Evolutionary conservation across 2,113 vertebrate genomes (phyloP).

Genomic region (Theropithecus gelada): DNA sequence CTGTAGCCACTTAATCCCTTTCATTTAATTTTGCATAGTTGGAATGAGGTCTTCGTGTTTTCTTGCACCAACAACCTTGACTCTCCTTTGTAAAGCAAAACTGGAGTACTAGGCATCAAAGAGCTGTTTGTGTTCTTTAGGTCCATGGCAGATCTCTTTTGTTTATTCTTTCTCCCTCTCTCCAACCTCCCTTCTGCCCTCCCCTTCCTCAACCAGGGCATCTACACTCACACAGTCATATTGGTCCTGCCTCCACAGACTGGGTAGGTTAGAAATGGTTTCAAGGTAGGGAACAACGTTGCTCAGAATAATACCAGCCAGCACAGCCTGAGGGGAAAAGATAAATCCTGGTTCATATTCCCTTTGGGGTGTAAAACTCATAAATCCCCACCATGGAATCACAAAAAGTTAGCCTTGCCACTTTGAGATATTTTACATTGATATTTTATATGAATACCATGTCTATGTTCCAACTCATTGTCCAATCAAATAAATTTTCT

Average conservation of each 20-base stretch:
- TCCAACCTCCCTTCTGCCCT: background rate
- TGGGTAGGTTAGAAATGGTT: constrained; percentile 71
- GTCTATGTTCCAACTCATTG: background rate
- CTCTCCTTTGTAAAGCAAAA: background rate
- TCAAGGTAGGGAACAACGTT: constrained; percentile 80
- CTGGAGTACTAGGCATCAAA: background rate
- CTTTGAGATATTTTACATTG: background rate
- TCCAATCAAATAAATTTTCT: background rate
- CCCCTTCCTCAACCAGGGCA: background rate
- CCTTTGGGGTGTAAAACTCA: background rate
- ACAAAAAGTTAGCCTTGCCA: background rate
- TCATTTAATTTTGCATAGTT: background rate
- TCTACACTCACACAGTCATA: constrained; percentile 79
- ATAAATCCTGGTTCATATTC: constrained; percentile 18
- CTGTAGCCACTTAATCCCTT: background rate
- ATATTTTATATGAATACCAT: background rate
- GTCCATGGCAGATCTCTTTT: background rate
- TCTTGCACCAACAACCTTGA: background rate
- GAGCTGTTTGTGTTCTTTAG: background rate
- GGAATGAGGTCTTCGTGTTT: background rate
- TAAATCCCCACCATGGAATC: background rate
- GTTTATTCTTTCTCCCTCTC: background rate
- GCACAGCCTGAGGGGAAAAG: constrained; percentile 70
- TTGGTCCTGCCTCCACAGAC: constrained; percentile 77
- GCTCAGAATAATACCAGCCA: constrained; percentile 79